phyloP scores from a whole-genome alignment of 2,888 invertebrate species.

The Congeria kusceri region DNA sequence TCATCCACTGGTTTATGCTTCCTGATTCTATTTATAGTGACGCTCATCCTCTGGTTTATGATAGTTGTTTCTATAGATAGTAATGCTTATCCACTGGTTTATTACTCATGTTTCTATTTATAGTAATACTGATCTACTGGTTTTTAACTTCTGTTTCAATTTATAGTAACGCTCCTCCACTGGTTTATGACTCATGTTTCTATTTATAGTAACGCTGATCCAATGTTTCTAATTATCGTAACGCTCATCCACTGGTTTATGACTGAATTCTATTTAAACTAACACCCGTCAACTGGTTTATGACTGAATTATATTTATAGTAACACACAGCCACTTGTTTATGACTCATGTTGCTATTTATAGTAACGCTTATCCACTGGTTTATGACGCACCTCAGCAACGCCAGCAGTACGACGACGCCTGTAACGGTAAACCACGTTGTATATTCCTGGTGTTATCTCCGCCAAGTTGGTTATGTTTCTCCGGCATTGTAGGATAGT shows the following conservation, averaged over 20 bases:
- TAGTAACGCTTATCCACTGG: conserved; percentile 31
- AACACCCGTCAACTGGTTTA: conserved; percentile 22
- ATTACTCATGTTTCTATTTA: background rate
- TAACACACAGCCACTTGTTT: background rate
- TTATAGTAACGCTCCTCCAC: background rate
- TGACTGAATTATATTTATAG: background rate
- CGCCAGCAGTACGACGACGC: conserved; percentile 5
- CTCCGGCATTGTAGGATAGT: too few species aligned
- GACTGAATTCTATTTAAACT: conserved; percentile 4
- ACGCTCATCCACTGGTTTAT: conserved; percentile 32
- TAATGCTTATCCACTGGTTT: background rate
- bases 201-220: conserved; percentile 16
- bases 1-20: conserved; percentile 21
- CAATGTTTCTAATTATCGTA: conserved; percentile 12
- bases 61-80: background rate
- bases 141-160: conserved; percentile 7
- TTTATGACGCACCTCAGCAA: conserved; percentile 26
- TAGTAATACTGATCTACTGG: conserved; percentile 27
- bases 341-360: background rate
- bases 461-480: too few species aligned
- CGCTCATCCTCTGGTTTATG: conserved; percentile 28
- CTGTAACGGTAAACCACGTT: background rate
- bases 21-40: conserved; percentile 9
- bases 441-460: too few species aligned
- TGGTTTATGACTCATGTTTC: background rate